Evolutionary conservation across 1,140 invertebrate species (phyloP).

Genomic region (Episyrphus balteatus): DNA sequence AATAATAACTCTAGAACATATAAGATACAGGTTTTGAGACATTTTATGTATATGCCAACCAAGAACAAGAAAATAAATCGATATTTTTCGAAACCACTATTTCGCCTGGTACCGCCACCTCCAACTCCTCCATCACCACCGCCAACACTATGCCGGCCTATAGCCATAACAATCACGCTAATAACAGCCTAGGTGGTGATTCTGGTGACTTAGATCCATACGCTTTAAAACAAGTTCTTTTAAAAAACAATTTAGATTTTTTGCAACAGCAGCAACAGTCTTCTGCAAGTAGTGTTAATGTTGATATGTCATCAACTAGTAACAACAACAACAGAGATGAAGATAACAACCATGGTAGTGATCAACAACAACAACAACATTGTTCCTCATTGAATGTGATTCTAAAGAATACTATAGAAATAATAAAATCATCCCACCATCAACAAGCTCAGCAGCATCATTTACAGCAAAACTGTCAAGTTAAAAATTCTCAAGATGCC

Average conservation of each 20-base stretch:
- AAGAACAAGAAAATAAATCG: too few species aligned
- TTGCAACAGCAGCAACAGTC: neutral
- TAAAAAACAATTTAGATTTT: neutral
- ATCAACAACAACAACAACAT: neutral
- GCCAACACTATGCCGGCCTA: neutral
- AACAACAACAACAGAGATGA: neutral
- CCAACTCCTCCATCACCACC: neutral
- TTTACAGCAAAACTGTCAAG: too few species aligned
- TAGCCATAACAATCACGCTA: neutral
- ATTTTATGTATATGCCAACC: neutral
- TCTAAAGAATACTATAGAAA: neutral
- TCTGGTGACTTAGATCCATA: conserved; percentile 1
- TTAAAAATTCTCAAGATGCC: too few species aligned
- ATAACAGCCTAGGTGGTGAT: neutral
- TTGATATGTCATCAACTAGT: neutral
- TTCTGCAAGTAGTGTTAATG: neutral
- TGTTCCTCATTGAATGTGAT: neutral
- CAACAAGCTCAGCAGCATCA: neutral
- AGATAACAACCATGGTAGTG: neutral
- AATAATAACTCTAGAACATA: too few species aligned
- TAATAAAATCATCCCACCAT: neutral
- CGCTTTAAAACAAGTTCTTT: conserved; percentile 1
- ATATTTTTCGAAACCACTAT: too few species aligned
- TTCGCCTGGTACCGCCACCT: too few species aligned
- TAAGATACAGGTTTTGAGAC: too few species aligned